Percentiles rank a stretch among this genome's conserved stretches.
phyloP scores from a whole-genome alignment of 1,140 invertebrate species.

The Neomicropteryx cornuta region DNA sequence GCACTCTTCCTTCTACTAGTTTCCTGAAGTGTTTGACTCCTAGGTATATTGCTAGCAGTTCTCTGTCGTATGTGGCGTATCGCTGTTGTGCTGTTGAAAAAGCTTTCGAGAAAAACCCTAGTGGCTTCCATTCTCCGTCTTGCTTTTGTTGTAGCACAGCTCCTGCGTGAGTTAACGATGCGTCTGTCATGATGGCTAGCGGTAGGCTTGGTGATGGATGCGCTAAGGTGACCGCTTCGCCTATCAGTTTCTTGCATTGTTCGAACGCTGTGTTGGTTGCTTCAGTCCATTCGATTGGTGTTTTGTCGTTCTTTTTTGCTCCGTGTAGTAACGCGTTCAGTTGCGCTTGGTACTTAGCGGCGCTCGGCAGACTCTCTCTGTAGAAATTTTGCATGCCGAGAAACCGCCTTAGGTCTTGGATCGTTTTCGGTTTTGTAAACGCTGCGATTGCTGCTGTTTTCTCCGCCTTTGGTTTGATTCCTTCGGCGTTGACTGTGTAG shows the following conservation, averaged over 20 bases:
- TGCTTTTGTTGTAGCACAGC: constrained; percentile 21
- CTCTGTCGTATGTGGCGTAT: constrained; percentile 16
- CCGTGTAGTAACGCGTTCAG: constrained; percentile 8
- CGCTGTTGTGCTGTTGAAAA: constrained; percentile 16
- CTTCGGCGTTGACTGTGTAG: constrained; percentile 18
- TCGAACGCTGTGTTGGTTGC: constrained; percentile 20
- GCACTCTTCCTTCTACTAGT: constrained; percentile 17
- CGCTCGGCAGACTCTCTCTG: constrained; percentile 13
- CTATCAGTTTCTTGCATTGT: constrained; percentile 23
- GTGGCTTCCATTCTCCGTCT: constrained; percentile 12
- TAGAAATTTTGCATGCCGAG: constrained; percentile 30
- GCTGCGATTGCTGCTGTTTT: constrained; percentile 17
- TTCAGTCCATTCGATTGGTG: constrained; percentile 15
- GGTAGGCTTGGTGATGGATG: constrained; percentile 11
- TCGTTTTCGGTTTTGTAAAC: constrained; percentile 19
- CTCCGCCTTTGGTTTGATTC: constrained; percentile 17
- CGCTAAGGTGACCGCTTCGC: constrained; percentile 14
- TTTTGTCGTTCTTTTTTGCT: constrained; percentile 1
- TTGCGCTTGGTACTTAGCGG: constrained; percentile 9
- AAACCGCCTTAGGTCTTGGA: constrained; percentile 22
- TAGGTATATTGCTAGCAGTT: constrained; percentile 31
- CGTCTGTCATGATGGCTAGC: constrained; percentile 17
- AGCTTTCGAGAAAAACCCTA: constrained; percentile 25
- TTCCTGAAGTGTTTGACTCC: constrained; percentile 25
- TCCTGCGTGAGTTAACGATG: constrained; percentile 23